phyloP scores from a whole-genome alignment of 2,113 vertebrate species.

The Arothron firmamentum region DNA sequence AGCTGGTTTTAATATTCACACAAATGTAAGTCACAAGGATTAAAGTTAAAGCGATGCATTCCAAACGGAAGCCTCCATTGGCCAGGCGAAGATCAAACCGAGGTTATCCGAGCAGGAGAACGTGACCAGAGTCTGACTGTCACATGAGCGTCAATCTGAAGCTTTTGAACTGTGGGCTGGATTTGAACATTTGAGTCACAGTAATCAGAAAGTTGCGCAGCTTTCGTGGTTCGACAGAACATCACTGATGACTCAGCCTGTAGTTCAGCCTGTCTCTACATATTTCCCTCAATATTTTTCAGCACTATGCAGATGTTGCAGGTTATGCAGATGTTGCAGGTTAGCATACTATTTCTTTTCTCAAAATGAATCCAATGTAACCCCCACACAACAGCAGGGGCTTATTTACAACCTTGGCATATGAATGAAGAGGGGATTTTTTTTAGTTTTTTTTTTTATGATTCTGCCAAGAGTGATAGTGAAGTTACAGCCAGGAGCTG shows the following conservation, averaged over 20 bases:
- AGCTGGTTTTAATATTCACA: slow-evolving; percentile 13
- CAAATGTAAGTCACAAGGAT: slow-evolving; percentile 43
- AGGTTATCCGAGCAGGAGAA: slow-evolving; percentile 19
- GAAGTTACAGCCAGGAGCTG: neutral
- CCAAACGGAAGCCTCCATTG: slow-evolving; percentile 5
- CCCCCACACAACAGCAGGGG: neutral
- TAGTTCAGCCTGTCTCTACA: neutral
- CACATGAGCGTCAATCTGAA: slow-evolving; percentile 6
- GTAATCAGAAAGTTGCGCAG: slow-evolving; percentile 1
- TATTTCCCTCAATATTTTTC: neutral
- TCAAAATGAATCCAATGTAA: neutral
- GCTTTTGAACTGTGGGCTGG: neutral
- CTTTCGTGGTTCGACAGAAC: neutral
- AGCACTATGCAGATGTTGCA: neutral
- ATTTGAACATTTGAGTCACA: neutral
- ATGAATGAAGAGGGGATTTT: neutral
- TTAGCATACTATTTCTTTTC: neutral
- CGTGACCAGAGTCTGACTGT: slow-evolving; percentile 10
- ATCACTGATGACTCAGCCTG: neutral
- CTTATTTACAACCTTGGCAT: slow-evolving; percentile 7
- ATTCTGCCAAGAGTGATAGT: neutral
- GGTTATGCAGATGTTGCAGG: neutral
- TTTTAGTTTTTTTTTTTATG: too few species aligned
- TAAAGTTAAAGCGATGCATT: slow-evolving; percentile 12
- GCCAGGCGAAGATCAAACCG: slow-evolving; percentile 1